These are phyloP conservation scores for Andrena praecox DNA, from an alignment of 2,888 invertebrate species.

Conservation along the genomic window DNA sequence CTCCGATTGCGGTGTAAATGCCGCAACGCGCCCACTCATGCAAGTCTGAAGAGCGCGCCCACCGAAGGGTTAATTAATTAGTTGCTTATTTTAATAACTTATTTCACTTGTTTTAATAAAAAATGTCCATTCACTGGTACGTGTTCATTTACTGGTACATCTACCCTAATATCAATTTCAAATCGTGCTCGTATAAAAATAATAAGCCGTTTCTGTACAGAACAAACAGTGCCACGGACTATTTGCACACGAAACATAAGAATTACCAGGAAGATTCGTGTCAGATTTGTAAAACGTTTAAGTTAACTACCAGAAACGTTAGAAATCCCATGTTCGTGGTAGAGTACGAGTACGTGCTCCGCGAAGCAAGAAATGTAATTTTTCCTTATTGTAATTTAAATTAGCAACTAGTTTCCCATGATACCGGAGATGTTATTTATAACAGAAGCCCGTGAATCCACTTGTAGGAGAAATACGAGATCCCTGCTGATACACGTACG, in stretches of 20 bases:
- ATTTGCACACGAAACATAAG: slow-evolving; percentile 29
- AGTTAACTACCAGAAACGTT: slow-evolving; percentile 8
- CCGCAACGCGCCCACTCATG: too few species aligned
- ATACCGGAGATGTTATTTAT: background rate
- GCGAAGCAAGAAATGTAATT: slow-evolving; percentile 38
- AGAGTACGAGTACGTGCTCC: slow-evolving; percentile 49
- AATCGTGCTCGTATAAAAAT: slow-evolving; percentile 3
- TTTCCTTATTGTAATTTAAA: background rate
- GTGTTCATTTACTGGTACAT: too few species aligned
- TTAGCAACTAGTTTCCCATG: background rate
- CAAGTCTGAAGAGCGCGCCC: too few species aligned
- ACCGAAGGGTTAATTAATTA: too few species aligned
- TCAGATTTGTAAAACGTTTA: slow-evolving; percentile 32
- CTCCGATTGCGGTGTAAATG: too few species aligned
- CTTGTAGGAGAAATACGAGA: slow-evolving; percentile 18
- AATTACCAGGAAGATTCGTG: slow-evolving; percentile 13
- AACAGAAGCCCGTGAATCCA: slow-evolving; percentile 5
- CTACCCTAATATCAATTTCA: background rate
- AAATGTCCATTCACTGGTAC: too few species aligned
- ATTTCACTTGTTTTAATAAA: too few species aligned
- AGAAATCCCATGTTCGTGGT: slow-evolving; percentile 57
- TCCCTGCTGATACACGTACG: background rate
- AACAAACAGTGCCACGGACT: slow-evolving; percentile 21
- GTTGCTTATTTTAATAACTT: too few species aligned
- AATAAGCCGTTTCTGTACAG: slow-evolving; percentile 16